Evolutionary conservation across 2,113 vertebrate species (phyloP).

Genomic region (Sylvietta virens): DNA sequence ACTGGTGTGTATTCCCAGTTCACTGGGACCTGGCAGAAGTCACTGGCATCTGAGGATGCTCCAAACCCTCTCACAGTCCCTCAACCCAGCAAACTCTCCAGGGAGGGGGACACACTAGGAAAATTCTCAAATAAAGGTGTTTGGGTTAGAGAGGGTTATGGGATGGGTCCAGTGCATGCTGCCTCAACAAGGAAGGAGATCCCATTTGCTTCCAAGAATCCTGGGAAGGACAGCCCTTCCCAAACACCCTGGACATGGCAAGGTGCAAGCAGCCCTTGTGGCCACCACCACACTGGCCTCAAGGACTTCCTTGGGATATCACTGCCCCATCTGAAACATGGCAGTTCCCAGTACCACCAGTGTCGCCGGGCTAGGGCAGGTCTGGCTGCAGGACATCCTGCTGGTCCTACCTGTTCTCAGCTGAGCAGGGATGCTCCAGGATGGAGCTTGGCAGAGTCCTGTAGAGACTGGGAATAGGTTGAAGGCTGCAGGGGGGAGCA

Average conservation of each 20-base stretch:
- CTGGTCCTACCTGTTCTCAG: neutral
- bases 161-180: neutral
- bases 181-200: neutral
- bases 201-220: neutral
- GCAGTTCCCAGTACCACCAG: neutral
- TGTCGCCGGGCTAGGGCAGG: neutral
- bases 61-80: neutral
- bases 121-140: neutral
- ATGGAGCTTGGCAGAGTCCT: neutral
- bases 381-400: neutral
- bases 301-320: neutral
- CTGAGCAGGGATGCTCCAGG: neutral
- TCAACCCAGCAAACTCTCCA: neutral
- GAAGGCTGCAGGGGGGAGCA: neutral
- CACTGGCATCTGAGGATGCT: neutral
- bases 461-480: too few species aligned
- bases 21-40: neutral
- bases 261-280: neutral
- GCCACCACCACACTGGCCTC: neutral
- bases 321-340: fast-evolving
- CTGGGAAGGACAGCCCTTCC: neutral
- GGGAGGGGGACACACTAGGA: neutral
- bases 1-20: neutral
- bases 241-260: fast-evolving
- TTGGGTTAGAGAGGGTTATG: neutral